A percentile compares a stretch with the other conserved stretches of the same genome.
Conservation (phyloP, 2,113 vertebrate genomes). For the Mus musculus region DNA sequence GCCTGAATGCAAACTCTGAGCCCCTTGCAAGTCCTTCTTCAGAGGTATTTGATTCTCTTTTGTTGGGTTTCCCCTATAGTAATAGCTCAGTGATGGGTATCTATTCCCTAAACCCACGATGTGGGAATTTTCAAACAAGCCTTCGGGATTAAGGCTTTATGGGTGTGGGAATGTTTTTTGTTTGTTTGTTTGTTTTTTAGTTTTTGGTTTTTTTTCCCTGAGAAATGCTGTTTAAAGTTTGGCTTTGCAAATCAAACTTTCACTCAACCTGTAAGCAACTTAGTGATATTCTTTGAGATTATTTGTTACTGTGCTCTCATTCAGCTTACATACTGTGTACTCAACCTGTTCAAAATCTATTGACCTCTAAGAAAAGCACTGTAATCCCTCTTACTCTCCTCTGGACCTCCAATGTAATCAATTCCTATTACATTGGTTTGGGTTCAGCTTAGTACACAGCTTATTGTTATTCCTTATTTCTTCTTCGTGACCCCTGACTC, state of each 20-base stretch:
- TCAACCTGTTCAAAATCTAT: not conserved
- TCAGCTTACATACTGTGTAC: not conserved
- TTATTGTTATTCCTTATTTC: not conserved
- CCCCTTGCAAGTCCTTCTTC: not conserved
- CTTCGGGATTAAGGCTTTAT: not conserved
- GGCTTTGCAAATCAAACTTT: not conserved
- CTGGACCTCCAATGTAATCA: not conserved
- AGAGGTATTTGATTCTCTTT: not conserved
- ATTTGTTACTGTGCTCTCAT: not conserved
- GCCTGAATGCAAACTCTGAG: not conserved
- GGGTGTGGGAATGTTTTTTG: not conserved
- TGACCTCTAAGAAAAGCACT: not conserved
- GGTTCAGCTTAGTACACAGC: not conserved
- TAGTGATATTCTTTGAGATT: not conserved
- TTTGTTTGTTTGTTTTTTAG: not conserved
- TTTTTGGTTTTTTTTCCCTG: not conserved
- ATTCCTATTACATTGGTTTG: too few species aligned
- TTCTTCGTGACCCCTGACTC: not conserved
- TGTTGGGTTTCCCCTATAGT: not conserved
- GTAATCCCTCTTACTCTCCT: too few species aligned
- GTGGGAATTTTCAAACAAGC: not conserved
- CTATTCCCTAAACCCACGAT: not conserved
- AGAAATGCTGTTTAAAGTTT: not conserved
- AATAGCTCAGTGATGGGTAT: not conserved
- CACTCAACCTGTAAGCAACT: not conserved